Conservation (phyloP, 2,888 invertebrate genomes). For the Caenorhabditis angaria region DNA sequence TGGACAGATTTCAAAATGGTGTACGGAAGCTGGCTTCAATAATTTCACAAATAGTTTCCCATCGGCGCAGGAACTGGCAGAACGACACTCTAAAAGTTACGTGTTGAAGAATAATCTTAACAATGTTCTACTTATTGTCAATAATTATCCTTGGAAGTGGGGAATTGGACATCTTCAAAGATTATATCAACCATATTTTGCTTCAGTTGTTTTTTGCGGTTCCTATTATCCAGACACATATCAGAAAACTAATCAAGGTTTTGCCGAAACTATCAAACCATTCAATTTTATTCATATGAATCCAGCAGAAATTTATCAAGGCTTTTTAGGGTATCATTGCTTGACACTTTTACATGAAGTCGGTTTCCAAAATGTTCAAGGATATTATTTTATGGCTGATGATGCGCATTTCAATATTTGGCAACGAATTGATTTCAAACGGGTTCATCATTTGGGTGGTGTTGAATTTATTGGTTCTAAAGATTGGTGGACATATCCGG, state of each 20-base stretch:
- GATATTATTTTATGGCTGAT: conserved; percentile 7
- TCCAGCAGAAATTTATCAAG: conserved; percentile 21
- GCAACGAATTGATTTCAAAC: conserved; percentile 10
- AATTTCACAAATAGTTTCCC: background rate
- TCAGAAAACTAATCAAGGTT: background rate
- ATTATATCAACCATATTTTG: conserved; percentile 39
- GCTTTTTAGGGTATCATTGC: conserved; percentile 11
- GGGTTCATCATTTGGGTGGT: conserved; percentile 2
- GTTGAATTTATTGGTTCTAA: background rate
- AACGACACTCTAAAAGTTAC: conserved; percentile 10
- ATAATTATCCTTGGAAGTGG: conserved; percentile 25
- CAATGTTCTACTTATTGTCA: conserved; percentile 25
- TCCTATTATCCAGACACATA: conserved; percentile 7
- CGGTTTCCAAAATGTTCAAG: background rate
- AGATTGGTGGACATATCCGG: background rate
- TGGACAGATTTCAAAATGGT: background rate
- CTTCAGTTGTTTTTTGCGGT: conserved; percentile 33
- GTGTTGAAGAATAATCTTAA: conserved; percentile 4
- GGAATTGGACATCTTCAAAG: conserved; percentile 23
- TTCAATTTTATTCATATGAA: conserved; percentile 39
- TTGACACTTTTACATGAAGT: conserved; percentile 4
- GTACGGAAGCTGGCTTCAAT: background rate
- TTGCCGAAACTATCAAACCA: conserved; percentile 5
- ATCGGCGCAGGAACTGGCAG: conserved; percentile 11
- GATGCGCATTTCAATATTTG: conserved; percentile 7